Conservation (phyloP, 2,113 vertebrate species). For the Balaeniceps rex region DNA sequence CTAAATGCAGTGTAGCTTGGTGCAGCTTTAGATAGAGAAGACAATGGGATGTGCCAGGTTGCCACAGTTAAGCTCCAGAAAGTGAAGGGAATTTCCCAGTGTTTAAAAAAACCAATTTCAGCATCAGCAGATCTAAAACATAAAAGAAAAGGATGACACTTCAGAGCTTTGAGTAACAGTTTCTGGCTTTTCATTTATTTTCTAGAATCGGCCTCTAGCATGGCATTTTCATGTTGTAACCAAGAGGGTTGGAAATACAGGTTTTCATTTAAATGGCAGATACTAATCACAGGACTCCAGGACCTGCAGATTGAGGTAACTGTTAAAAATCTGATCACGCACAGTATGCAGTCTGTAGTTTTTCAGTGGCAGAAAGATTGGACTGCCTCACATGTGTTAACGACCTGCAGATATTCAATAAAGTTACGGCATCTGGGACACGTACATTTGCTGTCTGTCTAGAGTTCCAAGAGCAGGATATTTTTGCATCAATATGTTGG, state of each 20-base stretch:
- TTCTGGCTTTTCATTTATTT: not conserved
- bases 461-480: not conserved
- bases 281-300: not conserved
- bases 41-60: not conserved
- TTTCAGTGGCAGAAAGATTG: not conserved
- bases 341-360: not conserved
- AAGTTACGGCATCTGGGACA: not conserved
- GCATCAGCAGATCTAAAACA: not conserved
- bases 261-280: not conserved
- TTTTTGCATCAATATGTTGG: not conserved
- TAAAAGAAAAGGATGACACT: not conserved
- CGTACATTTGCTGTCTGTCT: accelerated
- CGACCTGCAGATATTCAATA: not conserved
- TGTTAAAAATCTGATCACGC: not conserved
- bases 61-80: not conserved
- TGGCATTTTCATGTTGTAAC: not conserved
- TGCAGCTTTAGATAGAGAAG: not conserved
- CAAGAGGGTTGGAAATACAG: not conserved
- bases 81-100: not conserved
- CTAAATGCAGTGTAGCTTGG: not conserved
- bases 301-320: not conserved
- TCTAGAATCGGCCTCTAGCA: not conserved
- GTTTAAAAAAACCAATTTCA: not conserved
- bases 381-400: not conserved
- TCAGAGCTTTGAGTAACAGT: not conserved